These are phyloP conservation scores for Lemur catta DNA, from an alignment of 2,797 vertebrate species.

Conservation along the genomic window DNA sequence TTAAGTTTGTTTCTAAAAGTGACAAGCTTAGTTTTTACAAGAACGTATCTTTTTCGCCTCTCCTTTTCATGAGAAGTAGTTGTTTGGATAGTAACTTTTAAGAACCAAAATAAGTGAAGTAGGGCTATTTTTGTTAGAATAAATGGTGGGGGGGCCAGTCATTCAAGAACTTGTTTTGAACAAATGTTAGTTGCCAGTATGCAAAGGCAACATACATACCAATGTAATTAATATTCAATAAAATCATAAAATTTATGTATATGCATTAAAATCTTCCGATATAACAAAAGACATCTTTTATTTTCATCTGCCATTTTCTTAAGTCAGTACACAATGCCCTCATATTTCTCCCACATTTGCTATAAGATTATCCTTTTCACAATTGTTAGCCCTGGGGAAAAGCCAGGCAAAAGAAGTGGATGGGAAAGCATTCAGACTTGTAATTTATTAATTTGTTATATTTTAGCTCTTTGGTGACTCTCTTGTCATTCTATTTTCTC, in stretches of 20 bases:
- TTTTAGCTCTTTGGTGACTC: background rate
- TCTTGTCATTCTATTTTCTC: background rate
- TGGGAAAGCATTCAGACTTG: background rate
- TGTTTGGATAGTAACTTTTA: constrained; percentile 29
- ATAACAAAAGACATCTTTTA: background rate
- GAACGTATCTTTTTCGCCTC: background rate
- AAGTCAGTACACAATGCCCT: background rate
- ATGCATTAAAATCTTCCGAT: background rate
- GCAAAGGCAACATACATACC: background rate
- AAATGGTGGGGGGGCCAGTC: background rate
- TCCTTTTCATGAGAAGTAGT: background rate
- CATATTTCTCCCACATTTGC: background rate
- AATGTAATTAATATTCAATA: background rate
- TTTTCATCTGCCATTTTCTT: constrained; percentile 13
- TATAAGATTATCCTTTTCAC: background rate
- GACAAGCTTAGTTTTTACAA: background rate
- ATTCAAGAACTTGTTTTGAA: background rate
- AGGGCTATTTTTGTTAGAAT: background rate
- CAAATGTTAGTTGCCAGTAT: background rate
- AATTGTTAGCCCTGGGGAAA: background rate
- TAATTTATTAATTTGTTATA: background rate
- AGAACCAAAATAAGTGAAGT: background rate
- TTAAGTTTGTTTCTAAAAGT: constrained; percentile 46
- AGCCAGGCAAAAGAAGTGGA: background rate
- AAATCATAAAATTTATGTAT: background rate